Conservation (phyloP, 1,140 invertebrate genomes). For the Zaprionus taronus region DNA sequence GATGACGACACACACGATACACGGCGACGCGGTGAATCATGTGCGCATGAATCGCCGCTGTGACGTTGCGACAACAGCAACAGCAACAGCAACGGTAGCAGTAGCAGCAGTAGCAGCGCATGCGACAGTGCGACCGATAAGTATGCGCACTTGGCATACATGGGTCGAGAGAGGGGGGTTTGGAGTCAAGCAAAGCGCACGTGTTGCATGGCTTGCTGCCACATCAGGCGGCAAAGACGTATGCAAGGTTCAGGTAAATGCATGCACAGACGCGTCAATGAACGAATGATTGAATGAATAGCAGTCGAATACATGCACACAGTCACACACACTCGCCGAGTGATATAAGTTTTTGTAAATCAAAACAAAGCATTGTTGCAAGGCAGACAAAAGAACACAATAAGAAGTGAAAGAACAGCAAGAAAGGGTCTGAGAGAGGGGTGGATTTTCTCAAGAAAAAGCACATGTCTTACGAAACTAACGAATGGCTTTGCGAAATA, state of each 20-base stretch:
- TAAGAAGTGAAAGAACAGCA: not conserved
- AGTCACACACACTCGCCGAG: not conserved
- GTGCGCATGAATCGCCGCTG: constrained; percentile 20
- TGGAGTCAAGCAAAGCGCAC: not conserved
- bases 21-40: constrained; percentile 18
- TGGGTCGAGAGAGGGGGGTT: not conserved
- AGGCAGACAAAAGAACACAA: not conserved
- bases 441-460: not conserved
- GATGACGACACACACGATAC: constrained; percentile 37
- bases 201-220: constrained; percentile 9
- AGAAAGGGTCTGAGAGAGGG: not conserved
- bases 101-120: constrained; percentile 9
- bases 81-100: not conserved
- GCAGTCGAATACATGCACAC: not conserved
- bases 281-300: constrained; percentile 7
- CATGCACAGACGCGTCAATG: constrained; percentile 7
- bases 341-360: not conserved
- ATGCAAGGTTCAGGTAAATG: constrained; percentile 1
- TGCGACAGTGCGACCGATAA: constrained; percentile 16
- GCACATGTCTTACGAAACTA: not conserved
- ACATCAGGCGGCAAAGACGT: constrained; percentile 1
- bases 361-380: not conserved
- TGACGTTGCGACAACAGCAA: constrained; percentile 2
- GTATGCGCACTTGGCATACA: constrained; percentile 6
- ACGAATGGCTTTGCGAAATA: not conserved